Percentiles rank a stretch among this genome's conserved stretches.
phyloP scores from a whole-genome alignment of 2,888 invertebrate species.

The Lutraria lutraria region DNA sequence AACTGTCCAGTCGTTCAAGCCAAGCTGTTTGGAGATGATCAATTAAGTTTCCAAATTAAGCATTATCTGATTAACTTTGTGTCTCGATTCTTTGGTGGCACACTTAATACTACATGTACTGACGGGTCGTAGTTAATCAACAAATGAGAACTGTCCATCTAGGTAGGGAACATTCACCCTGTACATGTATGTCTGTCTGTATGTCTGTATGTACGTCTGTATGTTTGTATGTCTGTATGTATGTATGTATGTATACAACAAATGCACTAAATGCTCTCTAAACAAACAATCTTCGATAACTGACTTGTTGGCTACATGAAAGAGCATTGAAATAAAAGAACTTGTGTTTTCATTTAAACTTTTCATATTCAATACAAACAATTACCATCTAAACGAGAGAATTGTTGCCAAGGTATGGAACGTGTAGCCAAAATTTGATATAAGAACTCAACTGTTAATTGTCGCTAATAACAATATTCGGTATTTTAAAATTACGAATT shows the following conservation, averaged over 20 bases:
- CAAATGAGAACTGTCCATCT: not conserved
- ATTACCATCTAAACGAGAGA: not conserved
- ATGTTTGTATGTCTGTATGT: too few relatives aligned
- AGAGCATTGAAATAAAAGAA: not conserved
- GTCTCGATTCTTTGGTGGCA: not conserved
- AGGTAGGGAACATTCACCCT: not conserved
- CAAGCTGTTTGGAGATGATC: not conserved
- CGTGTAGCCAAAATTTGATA: not conserved
- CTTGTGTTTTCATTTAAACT: slow-evolving; percentile 13
- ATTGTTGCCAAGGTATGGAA: not conserved
- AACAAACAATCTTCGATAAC: not conserved
- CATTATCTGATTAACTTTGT: not conserved
- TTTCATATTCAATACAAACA: not conserved
- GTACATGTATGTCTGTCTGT: too few relatives aligned
- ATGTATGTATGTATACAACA: too few relatives aligned
- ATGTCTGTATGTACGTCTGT: too few relatives aligned
- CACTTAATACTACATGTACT: not conserved
- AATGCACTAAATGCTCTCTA: not conserved
- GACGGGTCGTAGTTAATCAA: not conserved
- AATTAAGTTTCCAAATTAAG: not conserved
- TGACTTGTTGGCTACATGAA: not conserved
- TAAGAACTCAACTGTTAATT: not conserved
- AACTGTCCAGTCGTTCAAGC: too few relatives aligned
- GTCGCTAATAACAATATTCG: not conserved
- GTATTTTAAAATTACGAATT: not conserved